These are phyloP conservation scores for Poeciliopsis gracilis DNA, from an alignment of 2,797 vertebrate species.

Conservation along the genomic window DNA sequence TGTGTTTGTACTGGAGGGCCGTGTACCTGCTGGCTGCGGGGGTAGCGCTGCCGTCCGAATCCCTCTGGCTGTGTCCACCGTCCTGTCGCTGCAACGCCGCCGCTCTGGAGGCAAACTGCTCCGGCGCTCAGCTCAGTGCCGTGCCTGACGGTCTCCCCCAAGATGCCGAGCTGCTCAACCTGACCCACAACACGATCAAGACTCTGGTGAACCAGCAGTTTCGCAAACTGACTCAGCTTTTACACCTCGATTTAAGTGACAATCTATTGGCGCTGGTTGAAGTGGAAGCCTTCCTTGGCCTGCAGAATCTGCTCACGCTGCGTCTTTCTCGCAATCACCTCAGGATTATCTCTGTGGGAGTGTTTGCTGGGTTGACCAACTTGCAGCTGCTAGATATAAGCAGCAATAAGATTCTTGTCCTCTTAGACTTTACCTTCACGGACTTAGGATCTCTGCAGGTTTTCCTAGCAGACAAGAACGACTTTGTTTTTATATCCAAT, in stretches of 20 bases:
- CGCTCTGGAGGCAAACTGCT: constrained; percentile 81
- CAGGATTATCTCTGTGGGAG: constrained; percentile 82
- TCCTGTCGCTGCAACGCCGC: constrained; percentile 79
- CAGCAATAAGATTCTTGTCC: constrained; percentile 86
- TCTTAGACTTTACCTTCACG: constrained; percentile 86
- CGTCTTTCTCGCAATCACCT: constrained; percentile 82
- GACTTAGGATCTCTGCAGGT: constrained; percentile 79
- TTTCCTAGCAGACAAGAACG: constrained; percentile 82
- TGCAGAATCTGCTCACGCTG: constrained; percentile 79
- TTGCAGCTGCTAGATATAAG: constrained; percentile 85
- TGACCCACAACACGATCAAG: constrained; percentile 84
- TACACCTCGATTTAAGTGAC: constrained; percentile 86
- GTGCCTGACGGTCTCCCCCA: constrained; percentile 77
- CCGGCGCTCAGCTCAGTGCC: constrained; percentile 68
- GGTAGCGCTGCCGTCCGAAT: constrained; percentile 51
- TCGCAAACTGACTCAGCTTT: constrained; percentile 73
- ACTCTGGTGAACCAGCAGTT: constrained; percentile 82
- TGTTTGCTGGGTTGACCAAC: constrained; percentile 79
- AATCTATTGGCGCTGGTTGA: constrained; percentile 77
- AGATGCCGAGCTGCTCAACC: constrained; percentile 77
- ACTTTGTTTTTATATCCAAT: constrained; percentile 85
- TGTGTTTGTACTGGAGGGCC: constrained; percentile 69
- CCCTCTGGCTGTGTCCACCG: constrained; percentile 73
- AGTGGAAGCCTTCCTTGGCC: constrained; percentile 81
- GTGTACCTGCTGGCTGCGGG: constrained; percentile 69